Evolutionary conservation across 2,888 invertebrate genomes (phyloP).

Genomic region (Carpatolechia fugitivella): DNA sequence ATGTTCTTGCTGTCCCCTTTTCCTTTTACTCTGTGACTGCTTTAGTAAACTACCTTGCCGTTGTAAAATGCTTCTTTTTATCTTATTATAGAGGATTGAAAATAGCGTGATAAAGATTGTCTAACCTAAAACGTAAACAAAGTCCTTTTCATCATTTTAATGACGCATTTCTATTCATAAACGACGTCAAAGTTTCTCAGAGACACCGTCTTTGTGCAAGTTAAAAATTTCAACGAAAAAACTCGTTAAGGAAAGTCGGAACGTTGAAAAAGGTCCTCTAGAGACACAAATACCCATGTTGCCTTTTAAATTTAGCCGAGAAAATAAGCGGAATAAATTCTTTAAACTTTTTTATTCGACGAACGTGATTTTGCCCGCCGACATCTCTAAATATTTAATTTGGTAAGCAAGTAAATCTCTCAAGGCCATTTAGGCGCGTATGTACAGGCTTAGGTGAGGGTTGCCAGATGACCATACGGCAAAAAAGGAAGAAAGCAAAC

Average conservation of each 20-base stretch:
- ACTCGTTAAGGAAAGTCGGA: conserved; percentile 3
- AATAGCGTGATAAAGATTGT: too few relatives aligned
- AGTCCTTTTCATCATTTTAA: background rate
- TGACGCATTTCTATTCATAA: background rate
- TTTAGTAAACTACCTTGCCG: too few relatives aligned
- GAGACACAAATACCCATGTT: background rate
- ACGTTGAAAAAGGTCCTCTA: background rate
- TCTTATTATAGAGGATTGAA: too few relatives aligned
- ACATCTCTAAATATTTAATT: conserved; percentile 42
- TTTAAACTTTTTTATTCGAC: conserved; percentile 22
- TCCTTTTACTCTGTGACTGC: too few relatives aligned
- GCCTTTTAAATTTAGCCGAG: conserved; percentile 3
- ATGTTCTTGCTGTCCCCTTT: too few relatives aligned
- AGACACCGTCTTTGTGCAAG: conserved; percentile 2
- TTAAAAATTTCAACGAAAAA: conserved; percentile 3
- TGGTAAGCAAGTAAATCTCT: conserved; percentile 43
- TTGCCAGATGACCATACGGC: background rate
- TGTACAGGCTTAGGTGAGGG: conserved; percentile 17
- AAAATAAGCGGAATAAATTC: conserved; percentile 7
- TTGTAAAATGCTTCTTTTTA: too few relatives aligned
- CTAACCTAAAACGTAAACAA: background rate
- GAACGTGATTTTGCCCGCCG: conserved; percentile 14
- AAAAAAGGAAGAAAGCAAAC: too few relatives aligned
- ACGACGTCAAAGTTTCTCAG: background rate
- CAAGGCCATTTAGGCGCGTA: conserved; percentile 36